A percentile compares a stretch with the other conserved stretches of the same genome.
Evolutionary conservation across 2,113 vertebrate genomes (phyloP).

Genomic region (Semicossyphus pulcher): DNA sequence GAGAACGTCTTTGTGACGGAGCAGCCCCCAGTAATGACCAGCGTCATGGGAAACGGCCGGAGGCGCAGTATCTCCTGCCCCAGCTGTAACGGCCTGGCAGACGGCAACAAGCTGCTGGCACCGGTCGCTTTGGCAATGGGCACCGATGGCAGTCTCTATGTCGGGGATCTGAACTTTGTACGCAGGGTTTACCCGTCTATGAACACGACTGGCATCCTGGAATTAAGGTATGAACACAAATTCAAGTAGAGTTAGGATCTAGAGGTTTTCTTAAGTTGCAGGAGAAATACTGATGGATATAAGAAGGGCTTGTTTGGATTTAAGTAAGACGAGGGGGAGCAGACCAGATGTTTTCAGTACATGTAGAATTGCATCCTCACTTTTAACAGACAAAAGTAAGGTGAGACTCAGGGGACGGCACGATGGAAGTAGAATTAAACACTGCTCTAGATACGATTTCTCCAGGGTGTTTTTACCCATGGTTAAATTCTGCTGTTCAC

Average conservation of each 20-base stretch:
- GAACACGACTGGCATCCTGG: conserved; percentile 97
- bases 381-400: conserved; percentile 27
- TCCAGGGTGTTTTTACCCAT: conserved; percentile 64
- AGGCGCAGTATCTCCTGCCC: conserved; percentile 97
- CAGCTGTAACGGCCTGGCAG: conserved; percentile 97
- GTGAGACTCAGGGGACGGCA: conserved; percentile 45
- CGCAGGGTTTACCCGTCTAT: conserved; percentile 96
- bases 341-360: conserved; percentile 34
- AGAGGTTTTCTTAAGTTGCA: conserved; percentile 13
- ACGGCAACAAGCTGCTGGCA: conserved; percentile 98
- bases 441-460: conserved; percentile 49
- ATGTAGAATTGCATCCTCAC: conserved; percentile 20
- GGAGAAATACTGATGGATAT: background rate
- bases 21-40: conserved; percentile 96
- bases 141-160: conserved; percentile 95
- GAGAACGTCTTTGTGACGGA: conserved; percentile 98
- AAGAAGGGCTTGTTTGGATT: background rate
- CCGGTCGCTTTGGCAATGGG: conserved; percentile 97
- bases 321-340: background rate
- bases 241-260: conserved; percentile 12
- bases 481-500: conserved; percentile 64
- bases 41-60: conserved; percentile 97
- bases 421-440: conserved; percentile 32
- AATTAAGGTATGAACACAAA: conserved; percentile 87
- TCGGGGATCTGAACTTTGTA: conserved; percentile 98